Base-by-base conservation (phyloP, 2,888 invertebrate genomes). In the Dryobotodes eremita region DNA sequence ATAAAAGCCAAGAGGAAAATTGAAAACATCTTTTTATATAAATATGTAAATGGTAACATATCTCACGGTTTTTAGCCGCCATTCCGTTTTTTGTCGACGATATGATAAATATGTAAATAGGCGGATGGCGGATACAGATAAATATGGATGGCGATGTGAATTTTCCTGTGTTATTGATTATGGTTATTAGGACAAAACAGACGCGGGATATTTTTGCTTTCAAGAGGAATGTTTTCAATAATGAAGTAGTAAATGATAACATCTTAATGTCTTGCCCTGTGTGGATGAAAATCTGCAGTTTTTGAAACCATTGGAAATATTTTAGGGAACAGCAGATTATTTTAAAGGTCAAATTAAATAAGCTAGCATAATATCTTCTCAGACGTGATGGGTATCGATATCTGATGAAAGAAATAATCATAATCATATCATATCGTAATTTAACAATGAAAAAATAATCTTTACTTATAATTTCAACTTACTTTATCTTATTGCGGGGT, bases 11-110 rank as follows among this genome's bases (percentile, higher is more conserved):
- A 72, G 53, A 83, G 84, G 88, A 88, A 90, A 90, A 90, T 90
- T 89, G 88, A 86, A 88, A 85, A 88, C 87, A 88, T 86, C 74
- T 84, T 85, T 84, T 73, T 78, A 75, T 87, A 85, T 89, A 87
- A 89, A 90, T 90, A 90, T 90, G 90, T 84, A 90, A 90, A 90
- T 90, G 69, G 26, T 76, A 83, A 85, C 88, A 87, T 87, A 89
- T 86, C 88, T 88, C 84, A 80, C 80, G 86, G 80, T 84, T 85
- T 88, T 89, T 89, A 83, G 79, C 75, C 75, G 57, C 64, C 75
- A 77, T 86, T 74, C 79, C 81, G 73, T 81, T 86, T 88, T 86
- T 85, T 89, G 80, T 83, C 69, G 85, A 76, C 79, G 71, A 83
- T 84, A 81, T 80, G 84, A 85, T 86, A 84, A 89, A 88, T 88